A percentile compares a stretch with the other conserved stretches of the same genome.
Evolutionary conservation across 1,140 invertebrate species (phyloP).

Genomic region (Drosophila guanche): DNA sequence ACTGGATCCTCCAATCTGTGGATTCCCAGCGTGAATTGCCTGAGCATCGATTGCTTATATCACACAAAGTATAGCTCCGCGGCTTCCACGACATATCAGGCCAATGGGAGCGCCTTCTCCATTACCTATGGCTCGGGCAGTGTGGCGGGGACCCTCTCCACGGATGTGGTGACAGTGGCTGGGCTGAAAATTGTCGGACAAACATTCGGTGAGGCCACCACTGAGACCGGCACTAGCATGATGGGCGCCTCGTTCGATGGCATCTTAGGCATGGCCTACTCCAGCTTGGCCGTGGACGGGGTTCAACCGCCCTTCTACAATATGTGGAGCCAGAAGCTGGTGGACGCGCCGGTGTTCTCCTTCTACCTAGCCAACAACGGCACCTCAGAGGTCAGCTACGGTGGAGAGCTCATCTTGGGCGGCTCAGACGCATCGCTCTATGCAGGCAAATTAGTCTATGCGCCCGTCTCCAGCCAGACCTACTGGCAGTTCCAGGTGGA

Average conservation of each 20-base stretch:
- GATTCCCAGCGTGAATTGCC: slow-evolving; percentile 97
- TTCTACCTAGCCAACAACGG: slow-evolving; percentile 93
- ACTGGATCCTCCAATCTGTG: slow-evolving; percentile 99
- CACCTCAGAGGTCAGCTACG: slow-evolving; percentile 85
- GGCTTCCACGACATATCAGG: slow-evolving; percentile 91
- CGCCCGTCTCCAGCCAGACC: slow-evolving; percentile 91
- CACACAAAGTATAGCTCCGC: slow-evolving; percentile 94
- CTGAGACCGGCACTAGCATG: slow-evolving; percentile 94
- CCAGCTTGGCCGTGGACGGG: slow-evolving; percentile 93
- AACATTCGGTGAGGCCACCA: slow-evolving; percentile 99
- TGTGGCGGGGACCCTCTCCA: slow-evolving; percentile 96
- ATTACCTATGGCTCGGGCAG: slow-evolving; percentile 98
- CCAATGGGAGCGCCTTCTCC: slow-evolving; percentile 95
- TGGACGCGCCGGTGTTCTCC: slow-evolving; percentile 93
- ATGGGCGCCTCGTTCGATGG: slow-evolving; percentile 98
- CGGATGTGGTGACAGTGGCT: slow-evolving; percentile 90
- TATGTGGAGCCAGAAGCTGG: slow-evolving; percentile 93
- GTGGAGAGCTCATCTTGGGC: slow-evolving; percentile 97
- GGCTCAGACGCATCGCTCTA: slow-evolving; percentile 96
- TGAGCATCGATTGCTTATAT: slow-evolving; percentile 89
- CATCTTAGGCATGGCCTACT: slow-evolving; percentile 96
- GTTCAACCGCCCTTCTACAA: slow-evolving; percentile 97
- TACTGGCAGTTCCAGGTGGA: slow-evolving; percentile 99
- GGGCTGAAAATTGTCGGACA: slow-evolving; percentile 90
- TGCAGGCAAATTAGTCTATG: slow-evolving; percentile 93